These are phyloP conservation scores for Dicerorhinus sumatrensis DNA, from an alignment of 2,113 vertebrate species.

Conservation along the genomic window DNA sequence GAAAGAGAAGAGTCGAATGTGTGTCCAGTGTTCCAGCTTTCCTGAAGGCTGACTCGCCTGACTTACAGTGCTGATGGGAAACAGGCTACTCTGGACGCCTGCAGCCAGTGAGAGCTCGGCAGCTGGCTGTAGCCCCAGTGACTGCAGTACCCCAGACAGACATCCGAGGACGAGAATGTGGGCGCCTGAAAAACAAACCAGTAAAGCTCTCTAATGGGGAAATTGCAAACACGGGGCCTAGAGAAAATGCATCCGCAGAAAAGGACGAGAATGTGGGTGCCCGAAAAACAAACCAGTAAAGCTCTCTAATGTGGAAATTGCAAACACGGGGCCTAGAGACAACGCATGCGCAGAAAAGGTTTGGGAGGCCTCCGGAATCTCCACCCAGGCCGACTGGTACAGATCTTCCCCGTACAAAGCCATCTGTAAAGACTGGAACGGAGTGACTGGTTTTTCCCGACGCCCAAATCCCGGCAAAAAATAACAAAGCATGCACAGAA, in stretches of 20 bases:
- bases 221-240: background rate
- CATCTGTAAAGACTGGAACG: background rate
- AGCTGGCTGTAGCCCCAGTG: no score
- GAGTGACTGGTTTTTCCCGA: background rate
- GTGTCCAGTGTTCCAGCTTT: background rate
- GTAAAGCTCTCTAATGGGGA: background rate
- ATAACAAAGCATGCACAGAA: background rate
- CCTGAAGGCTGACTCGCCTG: rapidly evolving
- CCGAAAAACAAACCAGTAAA: background rate
- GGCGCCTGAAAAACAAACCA: background rate
- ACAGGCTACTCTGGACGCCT: rapidly evolving
- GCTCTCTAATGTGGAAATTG: background rate
- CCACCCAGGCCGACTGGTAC: background rate
- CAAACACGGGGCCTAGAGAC: background rate
- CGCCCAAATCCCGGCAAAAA: background rate
- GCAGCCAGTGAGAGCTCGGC: background rate
- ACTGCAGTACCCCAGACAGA: background rate
- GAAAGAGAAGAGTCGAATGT: background rate
- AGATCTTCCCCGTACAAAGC: background rate
- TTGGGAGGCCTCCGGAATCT: background rate
- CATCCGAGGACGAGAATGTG: background rate
- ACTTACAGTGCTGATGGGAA: background rate
- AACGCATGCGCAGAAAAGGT: background rate
- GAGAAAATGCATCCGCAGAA: background rate
- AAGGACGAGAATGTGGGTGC: background rate